Evolutionary conservation across 1,140 invertebrate genomes (phyloP).

Genomic region (Olivierus martensii): DNA sequence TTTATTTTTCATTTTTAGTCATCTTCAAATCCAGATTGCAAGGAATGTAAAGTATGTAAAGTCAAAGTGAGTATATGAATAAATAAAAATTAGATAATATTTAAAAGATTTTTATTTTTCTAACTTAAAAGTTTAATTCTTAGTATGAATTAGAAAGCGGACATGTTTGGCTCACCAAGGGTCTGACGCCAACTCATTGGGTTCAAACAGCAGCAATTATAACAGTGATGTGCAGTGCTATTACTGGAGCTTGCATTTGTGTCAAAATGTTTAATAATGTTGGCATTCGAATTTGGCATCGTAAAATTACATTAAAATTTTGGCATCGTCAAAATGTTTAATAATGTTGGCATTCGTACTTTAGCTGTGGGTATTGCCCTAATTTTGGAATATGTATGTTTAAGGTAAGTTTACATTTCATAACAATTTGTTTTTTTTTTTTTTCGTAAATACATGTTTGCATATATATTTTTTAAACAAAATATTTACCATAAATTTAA

Average conservation of each 20-base stretch:
- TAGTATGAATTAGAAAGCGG: slow-evolving; percentile 53
- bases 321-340: slow-evolving; percentile 66
- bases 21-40: no score
- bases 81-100: no score
- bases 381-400: slow-evolving; percentile 64
- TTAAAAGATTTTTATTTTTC: no score
- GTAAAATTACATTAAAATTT: no score
- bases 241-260: slow-evolving; percentile 60
- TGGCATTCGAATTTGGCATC: slow-evolving; percentile 56
- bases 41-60: no score
- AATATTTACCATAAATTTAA: background rate
- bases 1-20: no score
- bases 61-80: no score
- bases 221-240: slow-evolving; percentile 52
- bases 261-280: slow-evolving; percentile 64
- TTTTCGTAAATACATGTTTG: no score
- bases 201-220: slow-evolving; percentile 50
- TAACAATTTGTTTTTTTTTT: no score
- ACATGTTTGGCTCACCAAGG: slow-evolving; percentile 34
- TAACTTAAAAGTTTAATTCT: slow-evolving; percentile 1
- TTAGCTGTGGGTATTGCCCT: slow-evolving; percentile 62
- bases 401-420: slow-evolving; percentile 43
- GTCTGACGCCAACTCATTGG: slow-evolving; percentile 62
- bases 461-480: background rate
- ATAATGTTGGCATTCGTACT: slow-evolving; percentile 58